Evolutionary conservation across 2,888 invertebrate genomes (phyloP).

Genomic region (Nomada hirtipes): DNA sequence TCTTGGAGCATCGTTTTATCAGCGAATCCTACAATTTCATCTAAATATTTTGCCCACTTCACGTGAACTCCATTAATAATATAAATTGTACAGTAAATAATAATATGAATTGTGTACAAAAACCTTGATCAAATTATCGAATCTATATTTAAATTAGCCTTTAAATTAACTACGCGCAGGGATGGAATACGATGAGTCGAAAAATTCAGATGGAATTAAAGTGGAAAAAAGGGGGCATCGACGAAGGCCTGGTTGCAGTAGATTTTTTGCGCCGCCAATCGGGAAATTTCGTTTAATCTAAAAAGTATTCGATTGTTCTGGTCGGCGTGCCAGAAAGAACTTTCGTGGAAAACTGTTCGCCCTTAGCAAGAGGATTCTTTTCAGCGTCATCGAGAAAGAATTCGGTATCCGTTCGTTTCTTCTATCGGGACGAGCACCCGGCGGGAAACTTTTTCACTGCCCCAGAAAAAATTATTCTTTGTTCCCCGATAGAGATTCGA

Average conservation of each 20-base stretch:
- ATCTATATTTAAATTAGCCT: no score
- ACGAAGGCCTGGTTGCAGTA: conserved; percentile 14
- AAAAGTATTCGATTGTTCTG: conserved; percentile 52
- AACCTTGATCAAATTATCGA: no score
- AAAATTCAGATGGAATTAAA: not conserved
- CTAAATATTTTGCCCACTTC: no score
- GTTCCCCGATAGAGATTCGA: not conserved
- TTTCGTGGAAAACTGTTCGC: conserved; percentile 20
- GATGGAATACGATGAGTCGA: not conserved
- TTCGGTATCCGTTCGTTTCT: conserved; percentile 41
- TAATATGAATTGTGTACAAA: no score
- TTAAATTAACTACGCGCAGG: no score
- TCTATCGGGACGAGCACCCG: not conserved
- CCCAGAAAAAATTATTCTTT: conserved; percentile 44
- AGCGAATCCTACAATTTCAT: no score
- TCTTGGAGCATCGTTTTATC: not conserved
- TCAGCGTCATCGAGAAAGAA: conserved; percentile 41
- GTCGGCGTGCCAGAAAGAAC: conserved; percentile 17
- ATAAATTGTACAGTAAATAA: no score
- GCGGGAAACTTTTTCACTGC: not conserved
- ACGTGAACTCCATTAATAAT: no score
- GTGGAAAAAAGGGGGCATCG: conserved; percentile 6
- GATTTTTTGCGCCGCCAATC: conserved; percentile 25
- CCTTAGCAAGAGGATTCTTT: conserved; percentile 48
- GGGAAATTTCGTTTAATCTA: conserved; percentile 49